phyloP scores from a whole-genome alignment of 2,113 vertebrate genomes.

The Corythornis vintsioides region DNA sequence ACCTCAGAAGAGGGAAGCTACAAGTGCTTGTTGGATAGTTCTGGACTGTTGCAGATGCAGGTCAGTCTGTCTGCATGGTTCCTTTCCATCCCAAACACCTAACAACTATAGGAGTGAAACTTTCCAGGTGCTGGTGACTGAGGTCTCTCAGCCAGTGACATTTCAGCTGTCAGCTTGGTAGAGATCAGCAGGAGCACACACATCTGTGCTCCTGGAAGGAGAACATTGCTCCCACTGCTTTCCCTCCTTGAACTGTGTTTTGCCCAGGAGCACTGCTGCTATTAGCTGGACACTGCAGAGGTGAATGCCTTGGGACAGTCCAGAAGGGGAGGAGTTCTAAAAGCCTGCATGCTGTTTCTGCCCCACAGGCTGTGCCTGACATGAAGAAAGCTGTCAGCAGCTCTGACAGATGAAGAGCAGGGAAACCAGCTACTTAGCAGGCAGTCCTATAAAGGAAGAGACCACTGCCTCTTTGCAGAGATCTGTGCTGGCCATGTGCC shows the following conservation, averaged over 20 bases:
- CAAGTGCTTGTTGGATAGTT: not conserved
- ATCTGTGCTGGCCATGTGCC: slow-evolving; percentile 22
- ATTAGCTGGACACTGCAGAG: not conserved
- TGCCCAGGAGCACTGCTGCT: not conserved
- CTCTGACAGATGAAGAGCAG: slow-evolving; percentile 12
- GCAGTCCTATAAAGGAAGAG: not conserved
- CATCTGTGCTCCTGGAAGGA: not conserved
- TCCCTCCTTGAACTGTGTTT: not conserved
- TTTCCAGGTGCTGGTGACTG: not conserved
- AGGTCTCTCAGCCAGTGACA: not conserved
- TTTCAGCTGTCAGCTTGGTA: not conserved
- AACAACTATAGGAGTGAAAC: not conserved
- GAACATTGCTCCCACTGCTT: not conserved
- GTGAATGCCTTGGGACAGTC: not conserved
- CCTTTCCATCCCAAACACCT: not conserved
- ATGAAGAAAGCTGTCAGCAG: not conserved
- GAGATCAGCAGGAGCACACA: not conserved
- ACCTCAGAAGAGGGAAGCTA: not conserved
- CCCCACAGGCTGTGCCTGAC: not conserved
- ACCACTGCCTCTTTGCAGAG: slow-evolving; percentile 26
- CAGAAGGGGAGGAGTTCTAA: not conserved
- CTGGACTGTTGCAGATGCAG: not conserved
- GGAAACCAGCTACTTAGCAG: slow-evolving; percentile 10
- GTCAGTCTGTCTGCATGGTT: not conserved
- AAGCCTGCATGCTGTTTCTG: not conserved